Conservation (phyloP, 2,888 invertebrate species). For the Caenorhabditis japonica region DNA sequence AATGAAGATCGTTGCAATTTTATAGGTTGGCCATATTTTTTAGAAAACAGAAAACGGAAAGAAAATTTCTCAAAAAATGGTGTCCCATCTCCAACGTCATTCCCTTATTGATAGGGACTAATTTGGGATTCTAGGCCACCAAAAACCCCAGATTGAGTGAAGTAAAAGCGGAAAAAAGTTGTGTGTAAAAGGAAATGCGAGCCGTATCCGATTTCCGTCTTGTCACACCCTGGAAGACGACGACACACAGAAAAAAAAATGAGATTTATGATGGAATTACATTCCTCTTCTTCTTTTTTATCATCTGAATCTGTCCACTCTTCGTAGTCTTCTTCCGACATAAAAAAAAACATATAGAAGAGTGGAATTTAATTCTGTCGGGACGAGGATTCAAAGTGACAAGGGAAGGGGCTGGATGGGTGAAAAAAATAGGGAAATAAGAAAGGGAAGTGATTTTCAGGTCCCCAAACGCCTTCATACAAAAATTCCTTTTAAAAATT, state of each 20-base stretch:
- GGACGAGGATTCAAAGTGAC: constrained; percentile 11
- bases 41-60: not conserved
- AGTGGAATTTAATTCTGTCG: not conserved
- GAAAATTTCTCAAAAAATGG: no score
- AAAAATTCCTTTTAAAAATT: no score
- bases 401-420: not conserved
- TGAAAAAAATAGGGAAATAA: not conserved
- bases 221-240: no score
- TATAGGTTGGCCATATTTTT: not conserved
- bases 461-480: no score
- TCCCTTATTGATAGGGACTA: no score
- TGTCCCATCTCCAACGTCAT: no score
- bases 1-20: constrained; percentile 1
- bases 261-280: constrained; percentile 22
- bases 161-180: constrained; percentile 6
- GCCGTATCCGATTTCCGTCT: constrained; percentile 39
- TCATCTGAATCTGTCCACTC: not conserved
- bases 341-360: not conserved
- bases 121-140: no score
- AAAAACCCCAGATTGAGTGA: no score
- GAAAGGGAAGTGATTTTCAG: constrained; percentile 9
- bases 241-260: not conserved
- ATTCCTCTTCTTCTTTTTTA: constrained; percentile 1
- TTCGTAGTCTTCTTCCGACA: not conserved
- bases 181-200: constrained; percentile 24